Base-by-base conservation (phyloP, 2,888 invertebrate genomes). In the Hirtodrosophila cameraria region DNA sequence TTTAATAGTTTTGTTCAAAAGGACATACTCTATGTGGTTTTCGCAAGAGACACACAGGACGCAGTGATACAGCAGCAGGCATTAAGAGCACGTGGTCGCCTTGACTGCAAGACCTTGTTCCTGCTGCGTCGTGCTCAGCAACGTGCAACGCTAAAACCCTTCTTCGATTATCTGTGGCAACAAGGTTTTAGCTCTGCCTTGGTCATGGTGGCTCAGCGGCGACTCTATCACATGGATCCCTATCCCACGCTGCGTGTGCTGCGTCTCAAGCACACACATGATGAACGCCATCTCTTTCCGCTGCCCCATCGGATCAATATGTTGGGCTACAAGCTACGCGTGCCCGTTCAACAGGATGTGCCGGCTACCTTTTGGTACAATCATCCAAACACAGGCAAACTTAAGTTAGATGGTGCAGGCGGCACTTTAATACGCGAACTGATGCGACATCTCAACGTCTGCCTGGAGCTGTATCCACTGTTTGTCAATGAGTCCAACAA, bases 261-360 rank as follows among this genome's bases (percentile, higher is more conserved):
- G 1, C 23, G 38, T 7, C 13, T 71, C 1, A 35, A 20, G 7
- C 25, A 7, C 2, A 16, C 18, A 8, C 38, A 49, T 31, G 55
- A 61, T 5, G 42, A 1, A 23, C 20, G 7, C 0, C 16, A 15
- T 4, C 33, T 86, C 3, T 83, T 86, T 36, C 86, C 82, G 1
- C 1, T 2, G 1, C 8, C 42, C 1, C 33, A 61, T 39, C 52
- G 48, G 1, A 18, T 5, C 0, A 45, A 83, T 11, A 69, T 81
- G 1, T 18, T 48, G 33, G 83, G 83, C 13, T 83, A 83, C 13
- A 60, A 61, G 12, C n/a, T 83, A 5, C 62, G 52, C 0, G 15
- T 86, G 28, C 85, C 86, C 2, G 82, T 86, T 0, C 85, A 86
- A 36, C 13, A 70, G 15, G 82, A 83, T 18, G 64, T 82, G 0